These are phyloP conservation scores for Ataeniobius toweri DNA, from an alignment of 2,797 vertebrate genomes.

Conservation along the genomic window DNA sequence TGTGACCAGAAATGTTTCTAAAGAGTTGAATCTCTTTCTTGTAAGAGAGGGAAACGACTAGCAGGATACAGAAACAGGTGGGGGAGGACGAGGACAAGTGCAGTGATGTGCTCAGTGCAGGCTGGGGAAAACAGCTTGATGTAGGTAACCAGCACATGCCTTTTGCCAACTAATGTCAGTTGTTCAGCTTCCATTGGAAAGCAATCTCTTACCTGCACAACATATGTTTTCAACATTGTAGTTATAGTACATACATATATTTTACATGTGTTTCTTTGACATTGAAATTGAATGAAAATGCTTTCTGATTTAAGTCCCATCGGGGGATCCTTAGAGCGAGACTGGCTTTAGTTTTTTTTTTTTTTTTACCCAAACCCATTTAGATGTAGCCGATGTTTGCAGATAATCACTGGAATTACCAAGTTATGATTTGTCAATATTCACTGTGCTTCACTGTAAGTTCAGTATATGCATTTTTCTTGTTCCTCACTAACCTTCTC, in stretches of 20 bases:
- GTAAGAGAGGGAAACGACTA: background rate
- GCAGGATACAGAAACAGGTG: background rate
- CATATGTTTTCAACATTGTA: background rate
- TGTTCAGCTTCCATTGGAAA: background rate
- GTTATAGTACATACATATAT: background rate
- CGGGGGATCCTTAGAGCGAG: background rate
- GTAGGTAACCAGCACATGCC: background rate
- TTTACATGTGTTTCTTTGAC: background rate
- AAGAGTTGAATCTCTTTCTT: background rate
- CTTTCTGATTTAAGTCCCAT: background rate
- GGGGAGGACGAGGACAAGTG: background rate
- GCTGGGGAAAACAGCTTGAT: background rate
- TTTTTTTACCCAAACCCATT: background rate
- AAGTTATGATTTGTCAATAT: background rate
- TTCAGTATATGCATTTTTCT: background rate
- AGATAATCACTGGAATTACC: background rate
- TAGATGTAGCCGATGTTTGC: background rate
- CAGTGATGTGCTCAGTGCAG: background rate
- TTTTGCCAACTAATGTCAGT: background rate
- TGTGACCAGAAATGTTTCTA: background rate
- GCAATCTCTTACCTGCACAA: background rate
- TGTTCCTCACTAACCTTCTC: background rate
- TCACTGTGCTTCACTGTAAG: no score
- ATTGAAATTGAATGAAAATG: background rate
- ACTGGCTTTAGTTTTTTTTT: no score